A percentile compares a stretch with the other conserved stretches of the same genome.
phyloP scores from a whole-genome alignment of 2,888 invertebrate genomes.

The Watsonalla cultraria region DNA sequence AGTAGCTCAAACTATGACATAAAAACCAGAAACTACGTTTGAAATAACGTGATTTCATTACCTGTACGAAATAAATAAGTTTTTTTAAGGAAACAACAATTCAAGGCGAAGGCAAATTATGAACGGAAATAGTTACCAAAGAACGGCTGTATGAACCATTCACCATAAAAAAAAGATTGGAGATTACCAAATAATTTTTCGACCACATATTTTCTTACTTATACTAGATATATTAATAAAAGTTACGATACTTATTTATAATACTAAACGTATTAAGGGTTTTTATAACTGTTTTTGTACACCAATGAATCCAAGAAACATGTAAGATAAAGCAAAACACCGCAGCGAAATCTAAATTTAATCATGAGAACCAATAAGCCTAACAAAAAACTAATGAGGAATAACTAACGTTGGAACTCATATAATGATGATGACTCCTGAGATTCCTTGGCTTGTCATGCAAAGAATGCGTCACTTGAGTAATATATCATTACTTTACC shows the following conservation, averaged over 20 bases:
- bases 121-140: conserved; percentile 36
- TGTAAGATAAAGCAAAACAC: background rate
- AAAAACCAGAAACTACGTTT: background rate
- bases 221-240: conserved; percentile 1
- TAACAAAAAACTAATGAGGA: conserved; percentile 42
- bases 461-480: conserved; percentile 58
- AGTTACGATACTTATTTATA: background rate
- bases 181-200: conserved; percentile 7
- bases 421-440: conserved; percentile 59
- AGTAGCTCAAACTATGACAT: too few species aligned
- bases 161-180: conserved; percentile 28
- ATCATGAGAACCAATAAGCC: conserved; percentile 28
- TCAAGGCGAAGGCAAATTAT: conserved; percentile 33
- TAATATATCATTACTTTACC: conserved; percentile 54
- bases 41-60: conserved; percentile 2
- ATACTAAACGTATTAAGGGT: background rate
- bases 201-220: conserved; percentile 11
- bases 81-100: conserved; percentile 32
- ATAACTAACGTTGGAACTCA: conserved; percentile 28
- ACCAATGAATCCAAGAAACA: background rate
- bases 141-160: conserved; percentile 24
- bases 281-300: background rate
- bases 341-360: conserved; percentile 14
- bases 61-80: conserved; percentile 3
- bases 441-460: conserved; percentile 48